phyloP scores from a whole-genome alignment of 2,888 invertebrate species.

The Kryphioiulus occultus region DNA sequence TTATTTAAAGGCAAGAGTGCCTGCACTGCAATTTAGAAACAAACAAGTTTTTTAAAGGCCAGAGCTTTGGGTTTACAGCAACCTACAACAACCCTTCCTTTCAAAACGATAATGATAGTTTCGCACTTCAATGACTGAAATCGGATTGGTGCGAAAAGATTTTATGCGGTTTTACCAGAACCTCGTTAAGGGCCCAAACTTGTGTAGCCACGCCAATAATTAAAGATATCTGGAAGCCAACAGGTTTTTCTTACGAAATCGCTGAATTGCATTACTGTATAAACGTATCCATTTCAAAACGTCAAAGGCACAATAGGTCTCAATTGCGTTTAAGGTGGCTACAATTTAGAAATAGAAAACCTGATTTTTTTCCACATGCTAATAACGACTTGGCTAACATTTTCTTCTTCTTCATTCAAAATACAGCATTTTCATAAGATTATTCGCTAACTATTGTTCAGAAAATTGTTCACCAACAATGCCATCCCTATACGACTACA shows the following conservation, averaged over 20 bases:
- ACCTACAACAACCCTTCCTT: not conserved
- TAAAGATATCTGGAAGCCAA: not conserved
- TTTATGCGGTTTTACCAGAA: not conserved
- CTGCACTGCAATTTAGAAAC: constrained; percentile 17
- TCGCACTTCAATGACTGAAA: not conserved
- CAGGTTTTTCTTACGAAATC: not conserved
- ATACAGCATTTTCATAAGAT: no score
- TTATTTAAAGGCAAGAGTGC: constrained; percentile 12
- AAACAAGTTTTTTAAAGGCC: constrained; percentile 19
- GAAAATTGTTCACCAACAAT: no score
- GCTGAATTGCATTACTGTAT: not conserved
- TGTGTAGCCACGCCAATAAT: not conserved
- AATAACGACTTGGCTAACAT: no score
- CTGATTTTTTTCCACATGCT: no score
- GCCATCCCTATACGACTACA: no score
- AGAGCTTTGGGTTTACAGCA: not conserved
- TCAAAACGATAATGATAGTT: not conserved
- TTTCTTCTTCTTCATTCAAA: no score
- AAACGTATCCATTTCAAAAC: no score
- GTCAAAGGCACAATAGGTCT: not conserved
- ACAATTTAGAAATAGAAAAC: no score
- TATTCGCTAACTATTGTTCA: no score
- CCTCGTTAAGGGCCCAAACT: not conserved
- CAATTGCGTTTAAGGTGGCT: no score
- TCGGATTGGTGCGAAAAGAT: not conserved